These are phyloP conservation scores for Acromyrmex heyeri DNA, from an alignment of 1,140 invertebrate species.

Conservation along the genomic window DNA sequence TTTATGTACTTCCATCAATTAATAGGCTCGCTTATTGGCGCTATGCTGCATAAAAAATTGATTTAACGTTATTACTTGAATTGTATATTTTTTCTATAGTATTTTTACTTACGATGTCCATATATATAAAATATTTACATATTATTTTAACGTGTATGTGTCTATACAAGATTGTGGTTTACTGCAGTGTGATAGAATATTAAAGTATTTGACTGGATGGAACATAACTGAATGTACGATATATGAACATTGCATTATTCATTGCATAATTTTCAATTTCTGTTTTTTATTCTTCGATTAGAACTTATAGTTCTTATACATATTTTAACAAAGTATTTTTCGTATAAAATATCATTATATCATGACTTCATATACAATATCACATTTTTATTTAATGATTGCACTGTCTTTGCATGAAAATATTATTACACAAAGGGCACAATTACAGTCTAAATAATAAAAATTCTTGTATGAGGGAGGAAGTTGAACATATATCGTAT, in stretches of 20 bases:
- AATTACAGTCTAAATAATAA: conserved; percentile 40
- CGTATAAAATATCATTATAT: conserved; percentile 18
- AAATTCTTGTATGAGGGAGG: not conserved
- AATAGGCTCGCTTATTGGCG: too few relatives aligned
- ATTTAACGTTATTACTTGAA: not conserved
- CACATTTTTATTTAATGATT: not conserved
- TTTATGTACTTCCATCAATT: too few relatives aligned
- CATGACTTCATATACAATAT: not conserved
- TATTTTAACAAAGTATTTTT: not conserved
- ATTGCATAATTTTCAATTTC: not conserved
- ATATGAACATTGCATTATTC: not conserved
- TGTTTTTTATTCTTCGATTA: not conserved
- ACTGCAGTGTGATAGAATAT: not conserved
- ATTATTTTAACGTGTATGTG: not conserved
- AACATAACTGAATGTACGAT: not conserved
- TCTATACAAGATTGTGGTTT: not conserved
- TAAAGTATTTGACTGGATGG: not conserved
- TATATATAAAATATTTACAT: not conserved
- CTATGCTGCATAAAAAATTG: too few relatives aligned
- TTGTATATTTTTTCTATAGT: not conserved
- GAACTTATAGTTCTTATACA: not conserved
- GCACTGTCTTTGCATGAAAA: not conserved
- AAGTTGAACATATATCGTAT: not conserved
- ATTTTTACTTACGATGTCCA: not conserved
- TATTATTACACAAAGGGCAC: not conserved